These are phyloP conservation scores for Sinentomon sp. DNA, from an alignment of 2,888 invertebrate species.

Conservation along the genomic window DNA sequence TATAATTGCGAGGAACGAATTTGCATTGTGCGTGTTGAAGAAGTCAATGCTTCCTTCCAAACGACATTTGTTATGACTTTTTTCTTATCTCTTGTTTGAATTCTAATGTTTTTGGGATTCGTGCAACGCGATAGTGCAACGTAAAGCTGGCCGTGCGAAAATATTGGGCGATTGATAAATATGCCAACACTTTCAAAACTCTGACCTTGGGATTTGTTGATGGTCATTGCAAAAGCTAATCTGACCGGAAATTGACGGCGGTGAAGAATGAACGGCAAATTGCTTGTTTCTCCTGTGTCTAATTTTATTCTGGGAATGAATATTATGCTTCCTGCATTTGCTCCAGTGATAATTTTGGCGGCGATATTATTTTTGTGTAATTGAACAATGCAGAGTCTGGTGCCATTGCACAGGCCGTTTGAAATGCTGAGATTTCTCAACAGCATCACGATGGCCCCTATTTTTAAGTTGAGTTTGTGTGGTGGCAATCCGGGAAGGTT, in stretches of 20 bases:
- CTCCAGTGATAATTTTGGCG: constrained; percentile 6
- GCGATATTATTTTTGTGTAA: constrained; percentile 4
- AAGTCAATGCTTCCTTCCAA: too few species aligned
- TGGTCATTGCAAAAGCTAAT: constrained; percentile 11
- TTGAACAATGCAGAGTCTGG: constrained; percentile 5
- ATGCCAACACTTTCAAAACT: constrained; percentile 10
- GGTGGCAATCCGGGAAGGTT: too few species aligned
- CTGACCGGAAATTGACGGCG: constrained; percentile 13
- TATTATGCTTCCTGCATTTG: constrained; percentile 5
- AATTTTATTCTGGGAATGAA: constrained; percentile 12
- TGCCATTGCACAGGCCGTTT: constrained; percentile 8
- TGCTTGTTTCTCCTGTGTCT: constrained; percentile 5
- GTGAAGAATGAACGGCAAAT: constrained; percentile 9
- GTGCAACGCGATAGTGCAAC: constrained; percentile 9
- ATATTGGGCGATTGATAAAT: constrained; percentile 8
- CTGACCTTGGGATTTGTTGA: constrained; percentile 11
- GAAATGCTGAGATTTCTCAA: constrained; percentile 8
- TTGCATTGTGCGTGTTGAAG: too few species aligned
- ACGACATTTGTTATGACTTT: too few species aligned
- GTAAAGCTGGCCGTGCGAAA: constrained; percentile 11
- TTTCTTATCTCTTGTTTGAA: not conserved
- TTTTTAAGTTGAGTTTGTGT: constrained; percentile 13
- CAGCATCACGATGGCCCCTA: constrained; percentile 12
- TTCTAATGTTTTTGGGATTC: constrained; percentile 1
- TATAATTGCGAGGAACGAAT: too few species aligned